Conservation (phyloP, 2,797 vertebrate genomes). For the Molothrus ater region DNA sequence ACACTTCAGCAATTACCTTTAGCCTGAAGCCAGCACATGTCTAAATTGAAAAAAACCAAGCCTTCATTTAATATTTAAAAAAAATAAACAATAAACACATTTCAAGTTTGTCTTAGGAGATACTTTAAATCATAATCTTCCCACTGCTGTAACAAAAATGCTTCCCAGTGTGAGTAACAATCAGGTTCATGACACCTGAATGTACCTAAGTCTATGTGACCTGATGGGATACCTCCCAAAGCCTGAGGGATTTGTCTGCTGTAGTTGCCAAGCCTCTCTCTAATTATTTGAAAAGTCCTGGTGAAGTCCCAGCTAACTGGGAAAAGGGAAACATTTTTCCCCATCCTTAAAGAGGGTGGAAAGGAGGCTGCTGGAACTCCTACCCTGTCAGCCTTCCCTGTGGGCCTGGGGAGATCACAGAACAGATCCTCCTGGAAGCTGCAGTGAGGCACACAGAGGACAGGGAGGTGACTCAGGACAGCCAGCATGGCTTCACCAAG, state of each 20-base stretch:
- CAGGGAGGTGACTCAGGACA: background rate
- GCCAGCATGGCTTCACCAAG: background rate
- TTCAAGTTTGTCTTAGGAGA: background rate
- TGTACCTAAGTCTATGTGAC: rapidly evolving
- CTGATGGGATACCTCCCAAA: background rate
- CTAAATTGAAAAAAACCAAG: background rate
- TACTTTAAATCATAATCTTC: background rate
- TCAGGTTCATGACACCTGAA: background rate
- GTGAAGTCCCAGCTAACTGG: background rate
- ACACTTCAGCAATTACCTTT: background rate
- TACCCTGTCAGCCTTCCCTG: background rate
- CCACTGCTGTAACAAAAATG: background rate
- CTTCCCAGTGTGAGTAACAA: background rate
- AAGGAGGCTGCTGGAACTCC: background rate
- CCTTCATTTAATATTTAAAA: background rate
- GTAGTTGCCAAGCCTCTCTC: background rate
- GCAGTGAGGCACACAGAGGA: background rate
- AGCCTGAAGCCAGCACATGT: background rate
- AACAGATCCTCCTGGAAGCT: background rate
- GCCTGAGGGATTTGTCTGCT: background rate
- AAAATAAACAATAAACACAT: background rate
- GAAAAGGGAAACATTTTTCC: background rate
- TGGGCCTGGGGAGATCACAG: background rate
- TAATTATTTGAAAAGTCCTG: background rate
- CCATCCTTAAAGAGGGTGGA: background rate